Percentiles rank a stretch among this genome's conserved stretches.
phyloP scores from a whole-genome alignment of 1,140 invertebrate species.

The Zaprionus taronus region DNA sequence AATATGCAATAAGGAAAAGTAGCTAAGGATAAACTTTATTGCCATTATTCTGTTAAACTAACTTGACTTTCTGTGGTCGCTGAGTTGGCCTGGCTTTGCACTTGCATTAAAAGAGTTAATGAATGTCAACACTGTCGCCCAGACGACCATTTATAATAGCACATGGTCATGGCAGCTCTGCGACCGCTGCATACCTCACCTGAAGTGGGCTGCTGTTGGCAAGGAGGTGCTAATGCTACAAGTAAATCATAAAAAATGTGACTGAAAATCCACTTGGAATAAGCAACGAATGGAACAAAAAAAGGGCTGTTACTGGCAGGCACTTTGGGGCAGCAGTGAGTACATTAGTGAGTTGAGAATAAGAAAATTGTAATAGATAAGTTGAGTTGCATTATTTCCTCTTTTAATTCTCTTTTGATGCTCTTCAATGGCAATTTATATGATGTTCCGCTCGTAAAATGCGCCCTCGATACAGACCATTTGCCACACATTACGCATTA shows the following conservation, averaged over 20 bases:
- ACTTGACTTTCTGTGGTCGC: not conserved
- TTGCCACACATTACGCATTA: not conserved
- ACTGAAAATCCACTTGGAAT: not conserved
- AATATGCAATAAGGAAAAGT: too few species aligned
- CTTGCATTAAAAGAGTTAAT: not conserved
- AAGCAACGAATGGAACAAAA: not conserved
- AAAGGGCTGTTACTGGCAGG: not conserved
- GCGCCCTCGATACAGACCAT: not conserved
- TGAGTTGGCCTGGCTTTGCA: not conserved
- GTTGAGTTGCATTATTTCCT: not conserved
- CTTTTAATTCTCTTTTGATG: not conserved
- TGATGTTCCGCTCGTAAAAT: not conserved
- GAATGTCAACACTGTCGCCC: not conserved
- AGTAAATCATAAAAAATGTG: constrained; percentile 1
- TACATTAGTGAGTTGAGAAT: not conserved
- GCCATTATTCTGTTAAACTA: too few species aligned
- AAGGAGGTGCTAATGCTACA: not conserved
- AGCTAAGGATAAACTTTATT: too few species aligned
- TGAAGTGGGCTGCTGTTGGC: not conserved
- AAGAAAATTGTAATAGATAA: not conserved
- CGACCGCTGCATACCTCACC: not conserved
- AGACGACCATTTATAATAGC: not conserved
- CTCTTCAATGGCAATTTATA: not conserved
- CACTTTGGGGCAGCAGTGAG: not conserved
- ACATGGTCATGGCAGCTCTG: not conserved